Evolutionary conservation across 2,797 vertebrate genomes (phyloP).

Genomic region (Myiotriccus ornatus): DNA sequence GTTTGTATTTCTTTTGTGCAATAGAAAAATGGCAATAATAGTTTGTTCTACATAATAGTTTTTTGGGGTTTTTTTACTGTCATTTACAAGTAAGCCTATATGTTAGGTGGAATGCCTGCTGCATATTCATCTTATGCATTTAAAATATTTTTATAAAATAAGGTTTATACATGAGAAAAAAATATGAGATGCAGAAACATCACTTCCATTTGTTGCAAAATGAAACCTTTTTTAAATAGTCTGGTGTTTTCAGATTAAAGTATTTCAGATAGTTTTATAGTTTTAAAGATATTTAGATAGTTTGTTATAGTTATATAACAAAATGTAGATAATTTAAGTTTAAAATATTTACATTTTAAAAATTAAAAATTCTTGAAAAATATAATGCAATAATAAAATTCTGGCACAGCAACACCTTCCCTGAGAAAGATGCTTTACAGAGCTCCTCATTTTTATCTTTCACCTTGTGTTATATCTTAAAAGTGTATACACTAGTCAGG

Average conservation of each 20-base stretch:
- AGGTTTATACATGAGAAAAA: neutral
- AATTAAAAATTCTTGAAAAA: neutral
- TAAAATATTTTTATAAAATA: neutral
- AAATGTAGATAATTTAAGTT: neutral
- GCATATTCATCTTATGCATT: neutral
- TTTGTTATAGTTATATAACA: neutral
- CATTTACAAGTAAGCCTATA: neutral
- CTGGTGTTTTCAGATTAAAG: neutral
- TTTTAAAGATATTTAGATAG: too few species aligned
- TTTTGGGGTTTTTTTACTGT: rapidly evolving
- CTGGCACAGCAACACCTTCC: neutral
- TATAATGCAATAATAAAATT: too few species aligned
- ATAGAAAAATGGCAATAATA: neutral
- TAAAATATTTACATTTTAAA: neutral
- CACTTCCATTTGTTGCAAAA: neutral
- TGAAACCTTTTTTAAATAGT: neutral
- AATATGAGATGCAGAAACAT: neutral
- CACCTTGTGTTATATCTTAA: neutral
- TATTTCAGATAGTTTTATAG: neutral
- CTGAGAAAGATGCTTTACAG: neutral
- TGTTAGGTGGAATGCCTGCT: neutral
- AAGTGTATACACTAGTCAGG: neutral
- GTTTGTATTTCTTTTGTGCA: neutral
- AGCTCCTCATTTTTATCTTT: neutral
- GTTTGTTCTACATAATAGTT: neutral